Evolutionary conservation across 2,888 invertebrate genomes (phyloP), one percentile per base, ranked within the genome.

Genomic region (Corbicula japonica): DNA sequence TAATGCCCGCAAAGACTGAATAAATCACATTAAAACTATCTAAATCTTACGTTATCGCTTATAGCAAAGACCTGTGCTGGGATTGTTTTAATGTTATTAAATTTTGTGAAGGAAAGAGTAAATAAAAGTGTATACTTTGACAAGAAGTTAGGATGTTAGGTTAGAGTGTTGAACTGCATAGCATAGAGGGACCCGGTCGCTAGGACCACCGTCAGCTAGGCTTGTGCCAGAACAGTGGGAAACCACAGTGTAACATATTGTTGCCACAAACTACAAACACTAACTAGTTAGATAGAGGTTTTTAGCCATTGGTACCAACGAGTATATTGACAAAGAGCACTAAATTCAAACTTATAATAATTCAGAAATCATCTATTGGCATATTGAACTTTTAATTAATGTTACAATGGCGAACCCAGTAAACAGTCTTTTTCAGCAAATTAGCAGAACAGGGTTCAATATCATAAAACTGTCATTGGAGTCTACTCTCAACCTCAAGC

Each of bases 81-180:
- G 76, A 83, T 83, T 83, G 82, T 83, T 83, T 83, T 83, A 83
- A 83, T 54, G 73, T 76, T 79, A 83, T 83, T 83, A 83, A 83
- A 78, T 83, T 83, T 80, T 63, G 48, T 61, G 69, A 63, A 66
- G 35, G 73, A 65, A 58, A 72, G 76, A 63, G 73, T 63, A 75
- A 62, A 72, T 50, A 60, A 52, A 61, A 52, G 48, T 61, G 62
- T 62, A 61, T 18, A 61, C 18, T 38, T 56, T 34, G 23, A 30
- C 44, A 54, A 58, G 26, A 44, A 15, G 58, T 26, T 5, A 61
- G 28, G 30, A 61, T 18, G 44, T 61, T 61, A 44, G 5, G 61
- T 34, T 30, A 60, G 35, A 34, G 5, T 44, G 61, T 23, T 28
- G 38, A 15, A 44, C 41, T 44, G 35, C 38, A 44, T 61, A 30